Evolutionary conservation across 2,797 vertebrate genomes (phyloP).

Genomic region (Xerus rutilus): DNA sequence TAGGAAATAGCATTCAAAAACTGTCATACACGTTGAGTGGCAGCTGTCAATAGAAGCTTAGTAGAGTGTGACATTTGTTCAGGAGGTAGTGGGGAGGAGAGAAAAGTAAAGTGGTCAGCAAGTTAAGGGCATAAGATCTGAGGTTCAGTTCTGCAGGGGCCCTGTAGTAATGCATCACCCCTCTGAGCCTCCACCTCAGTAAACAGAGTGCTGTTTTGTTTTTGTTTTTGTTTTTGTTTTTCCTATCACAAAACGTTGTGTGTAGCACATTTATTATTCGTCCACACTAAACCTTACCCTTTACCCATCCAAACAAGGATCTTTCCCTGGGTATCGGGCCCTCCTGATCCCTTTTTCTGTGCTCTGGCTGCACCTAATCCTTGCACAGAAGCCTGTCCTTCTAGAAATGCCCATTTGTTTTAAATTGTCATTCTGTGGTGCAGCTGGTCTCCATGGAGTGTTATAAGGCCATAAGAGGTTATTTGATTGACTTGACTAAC

Average conservation of each 20-base stretch:
- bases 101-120: background rate
- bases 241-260: background rate
- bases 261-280: background rate
- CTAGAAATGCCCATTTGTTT: constrained; percentile 17
- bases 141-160: background rate
- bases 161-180: background rate
- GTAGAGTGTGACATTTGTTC: background rate
- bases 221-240: background rate
- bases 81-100: background rate
- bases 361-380: background rate
- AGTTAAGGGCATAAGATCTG: background rate
- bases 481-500: background rate
- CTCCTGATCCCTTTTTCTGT: background rate
- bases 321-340: background rate
- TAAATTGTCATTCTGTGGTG: background rate
- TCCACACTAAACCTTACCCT: background rate
- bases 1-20: constrained; percentile 1
- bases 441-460: background rate
- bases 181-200: background rate
- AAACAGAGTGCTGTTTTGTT: too few species aligned
- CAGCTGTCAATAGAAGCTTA: background rate
- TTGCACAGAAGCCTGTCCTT: background rate
- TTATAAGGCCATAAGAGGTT: background rate
- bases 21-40: background rate
- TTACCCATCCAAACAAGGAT: background rate